Percentiles rank a stretch among this genome's conserved stretches.
Evolutionary conservation across 2,888 invertebrate species (phyloP).

Genomic region (Epinotia nisella): DNA sequence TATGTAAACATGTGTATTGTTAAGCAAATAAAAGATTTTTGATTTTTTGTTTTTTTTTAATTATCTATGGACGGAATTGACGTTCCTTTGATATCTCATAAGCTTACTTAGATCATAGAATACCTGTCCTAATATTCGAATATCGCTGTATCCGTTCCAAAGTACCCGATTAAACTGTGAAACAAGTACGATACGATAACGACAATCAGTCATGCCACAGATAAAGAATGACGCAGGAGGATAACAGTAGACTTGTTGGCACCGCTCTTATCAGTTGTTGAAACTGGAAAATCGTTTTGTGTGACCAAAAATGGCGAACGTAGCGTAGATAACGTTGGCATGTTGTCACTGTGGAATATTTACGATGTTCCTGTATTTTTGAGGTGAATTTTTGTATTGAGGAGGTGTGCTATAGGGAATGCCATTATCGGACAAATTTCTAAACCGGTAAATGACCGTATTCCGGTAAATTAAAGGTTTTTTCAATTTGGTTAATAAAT

Average conservation of each 20-base stretch:
- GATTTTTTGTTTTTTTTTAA: too few relatives aligned
- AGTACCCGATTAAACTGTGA: conserved; percentile 3
- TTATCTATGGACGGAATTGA: too few relatives aligned
- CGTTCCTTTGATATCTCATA: neutral
- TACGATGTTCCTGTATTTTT: too few relatives aligned
- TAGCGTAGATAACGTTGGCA: neutral
- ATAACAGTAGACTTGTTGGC: conserved; percentile 34
- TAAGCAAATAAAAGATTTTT: too few relatives aligned
- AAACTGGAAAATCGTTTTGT: neutral
- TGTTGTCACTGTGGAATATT: neutral
- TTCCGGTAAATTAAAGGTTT: too few relatives aligned
- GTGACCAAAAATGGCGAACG: neutral
- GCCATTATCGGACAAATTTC: too few relatives aligned
- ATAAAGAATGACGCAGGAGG: conserved; percentile 30
- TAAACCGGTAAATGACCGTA: too few relatives aligned
- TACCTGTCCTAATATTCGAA: conserved; percentile 15
- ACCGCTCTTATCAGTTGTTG: conserved; percentile 19
- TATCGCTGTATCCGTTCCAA: conserved; percentile 24
- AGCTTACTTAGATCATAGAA: neutral
- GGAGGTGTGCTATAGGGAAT: too few relatives aligned
- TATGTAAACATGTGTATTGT: too few relatives aligned
- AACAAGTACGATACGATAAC: conserved; percentile 18
- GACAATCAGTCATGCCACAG: conserved; percentile 29
- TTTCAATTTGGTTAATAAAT: too few relatives aligned
- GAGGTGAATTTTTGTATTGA: too few relatives aligned